These are phyloP conservation scores for Maccullochella peelii DNA, from an alignment of 2,113 vertebrate species.

Conservation along the genomic window DNA sequence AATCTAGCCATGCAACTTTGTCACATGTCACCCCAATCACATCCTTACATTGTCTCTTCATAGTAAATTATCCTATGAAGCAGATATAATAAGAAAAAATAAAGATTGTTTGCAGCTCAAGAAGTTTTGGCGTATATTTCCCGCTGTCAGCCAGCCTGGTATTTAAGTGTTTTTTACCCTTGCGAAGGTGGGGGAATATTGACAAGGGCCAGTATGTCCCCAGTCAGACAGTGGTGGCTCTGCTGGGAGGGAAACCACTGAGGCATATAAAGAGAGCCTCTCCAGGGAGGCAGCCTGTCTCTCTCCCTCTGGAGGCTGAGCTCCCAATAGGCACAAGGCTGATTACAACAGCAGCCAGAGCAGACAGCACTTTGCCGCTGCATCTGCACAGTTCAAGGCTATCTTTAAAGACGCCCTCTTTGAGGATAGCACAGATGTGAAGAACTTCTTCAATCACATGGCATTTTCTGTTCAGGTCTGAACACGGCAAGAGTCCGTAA, in stretches of 20 bases:
- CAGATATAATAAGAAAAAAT: not conserved
- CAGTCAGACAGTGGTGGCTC: conserved; percentile 64
- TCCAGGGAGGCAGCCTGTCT: conserved; percentile 64
- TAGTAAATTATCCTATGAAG: not conserved
- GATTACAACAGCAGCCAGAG: conserved; percentile 69
- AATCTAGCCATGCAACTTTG: not conserved
- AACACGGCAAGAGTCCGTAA: conserved; percentile 47
- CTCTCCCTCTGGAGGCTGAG: conserved; percentile 59
- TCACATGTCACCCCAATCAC: not conserved
- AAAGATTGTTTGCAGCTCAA: not conserved
- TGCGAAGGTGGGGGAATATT: conserved; percentile 45
- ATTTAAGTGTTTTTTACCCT: conserved; percentile 19
- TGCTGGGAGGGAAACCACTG: conserved; percentile 67
- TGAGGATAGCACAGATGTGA: conserved; percentile 65
- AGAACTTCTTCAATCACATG: conserved; percentile 67
- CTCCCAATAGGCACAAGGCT: conserved; percentile 65
- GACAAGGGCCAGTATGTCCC: conserved; percentile 57
- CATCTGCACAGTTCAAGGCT: conserved; percentile 72
- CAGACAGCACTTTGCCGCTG: conserved; percentile 62
- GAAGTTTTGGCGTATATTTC: conserved; percentile 14
- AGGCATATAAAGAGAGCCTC: conserved; percentile 70
- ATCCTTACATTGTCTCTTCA: not conserved
- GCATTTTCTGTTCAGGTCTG: conserved; percentile 65
- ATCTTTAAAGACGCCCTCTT: conserved; percentile 67
- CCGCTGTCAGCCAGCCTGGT: not conserved